Percentiles rank a stretch among this genome's conserved stretches.
Conservation (phyloP, 1,140 invertebrate genomes). For the Sycophaga agraensis region DNA sequence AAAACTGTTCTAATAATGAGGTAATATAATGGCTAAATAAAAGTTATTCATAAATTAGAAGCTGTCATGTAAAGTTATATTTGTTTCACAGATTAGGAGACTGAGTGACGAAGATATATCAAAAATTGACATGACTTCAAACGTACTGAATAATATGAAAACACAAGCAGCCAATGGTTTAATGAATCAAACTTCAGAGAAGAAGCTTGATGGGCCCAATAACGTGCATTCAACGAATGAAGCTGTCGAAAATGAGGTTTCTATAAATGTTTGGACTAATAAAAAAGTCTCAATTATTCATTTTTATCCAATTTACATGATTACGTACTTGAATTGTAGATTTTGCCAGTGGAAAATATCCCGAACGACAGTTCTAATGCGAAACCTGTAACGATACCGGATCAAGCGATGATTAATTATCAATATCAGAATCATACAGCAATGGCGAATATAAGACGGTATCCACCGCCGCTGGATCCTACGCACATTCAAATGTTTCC, state of each 20-base stretch:
- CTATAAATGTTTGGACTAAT: not conserved
- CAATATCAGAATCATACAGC: constrained; percentile 48
- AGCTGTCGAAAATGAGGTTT: constrained; percentile 48
- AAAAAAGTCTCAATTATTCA: not conserved
- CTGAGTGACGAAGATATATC: constrained; percentile 60
- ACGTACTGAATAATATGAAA: constrained; percentile 39
- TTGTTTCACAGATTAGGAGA: constrained; percentile 56
- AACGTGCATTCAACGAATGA: constrained; percentile 42
- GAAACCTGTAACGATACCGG: constrained; percentile 45
- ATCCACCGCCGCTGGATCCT: constrained; percentile 49
- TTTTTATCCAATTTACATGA: too few species aligned
- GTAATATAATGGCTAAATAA: constrained; percentile 31
- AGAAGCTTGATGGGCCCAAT: constrained; percentile 44
- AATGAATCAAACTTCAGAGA: constrained; percentile 52
- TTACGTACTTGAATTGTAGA: too few species aligned
- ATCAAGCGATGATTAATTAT: constrained; percentile 47
- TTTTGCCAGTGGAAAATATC: constrained; percentile 36
- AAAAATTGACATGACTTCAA: constrained; percentile 56
- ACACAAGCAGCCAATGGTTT: constrained; percentile 54
- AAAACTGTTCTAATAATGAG: constrained; percentile 54
- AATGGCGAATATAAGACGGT: constrained; percentile 47
- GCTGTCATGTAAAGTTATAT: not conserved
- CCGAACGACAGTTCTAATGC: constrained; percentile 41
- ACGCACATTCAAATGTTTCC: constrained; percentile 51
- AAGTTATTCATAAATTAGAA: too few species aligned